phyloP scores from a whole-genome alignment of 2,797 vertebrate genomes.

The Aeoliscus strigatus region DNA sequence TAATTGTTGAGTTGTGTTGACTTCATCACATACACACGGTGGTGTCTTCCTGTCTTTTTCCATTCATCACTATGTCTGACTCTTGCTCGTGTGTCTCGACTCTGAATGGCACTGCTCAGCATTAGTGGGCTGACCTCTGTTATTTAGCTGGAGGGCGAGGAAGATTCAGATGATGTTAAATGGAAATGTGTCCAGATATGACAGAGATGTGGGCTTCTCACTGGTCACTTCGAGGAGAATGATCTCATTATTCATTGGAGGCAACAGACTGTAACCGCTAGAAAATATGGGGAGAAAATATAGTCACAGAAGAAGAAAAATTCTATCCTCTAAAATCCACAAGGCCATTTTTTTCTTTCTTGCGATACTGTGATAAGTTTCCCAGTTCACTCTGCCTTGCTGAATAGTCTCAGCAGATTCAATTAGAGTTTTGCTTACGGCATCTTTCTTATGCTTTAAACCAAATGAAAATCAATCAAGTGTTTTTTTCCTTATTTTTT shows the following conservation, averaged over 20 bases:
- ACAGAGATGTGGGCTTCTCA: constrained; percentile 53
- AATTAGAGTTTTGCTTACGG: constrained; percentile 6
- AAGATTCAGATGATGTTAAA: constrained; percentile 51
- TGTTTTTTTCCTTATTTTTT: no score
- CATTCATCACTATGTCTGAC: constrained; percentile 21
- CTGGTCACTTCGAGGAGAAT: constrained; percentile 62
- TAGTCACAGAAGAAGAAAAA: constrained; percentile 32
- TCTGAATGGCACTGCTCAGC: constrained; percentile 58
- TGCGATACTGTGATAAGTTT: constrained; percentile 50
- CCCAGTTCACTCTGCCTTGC: constrained; percentile 35
- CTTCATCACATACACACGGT: no score
- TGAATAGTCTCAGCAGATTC: constrained; percentile 24
- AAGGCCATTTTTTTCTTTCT: constrained; percentile 55
- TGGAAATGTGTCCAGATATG: constrained; percentile 61
- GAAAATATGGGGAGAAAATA: constrained; percentile 39
- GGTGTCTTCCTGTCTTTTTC: constrained; percentile 25
- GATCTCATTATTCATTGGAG: constrained; percentile 58
- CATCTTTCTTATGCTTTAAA: no score
- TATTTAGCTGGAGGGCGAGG: constrained; percentile 37
- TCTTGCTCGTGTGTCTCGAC: constrained; percentile 32
- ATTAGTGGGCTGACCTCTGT: constrained; percentile 60
- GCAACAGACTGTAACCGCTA: constrained; percentile 40
- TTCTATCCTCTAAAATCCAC: constrained; percentile 34
- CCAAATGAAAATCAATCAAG: no score
- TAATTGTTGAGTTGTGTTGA: no score